Evolutionary conservation across 2,797 vertebrate genomes (phyloP).

Genomic region (Labeo calbasu): DNA sequence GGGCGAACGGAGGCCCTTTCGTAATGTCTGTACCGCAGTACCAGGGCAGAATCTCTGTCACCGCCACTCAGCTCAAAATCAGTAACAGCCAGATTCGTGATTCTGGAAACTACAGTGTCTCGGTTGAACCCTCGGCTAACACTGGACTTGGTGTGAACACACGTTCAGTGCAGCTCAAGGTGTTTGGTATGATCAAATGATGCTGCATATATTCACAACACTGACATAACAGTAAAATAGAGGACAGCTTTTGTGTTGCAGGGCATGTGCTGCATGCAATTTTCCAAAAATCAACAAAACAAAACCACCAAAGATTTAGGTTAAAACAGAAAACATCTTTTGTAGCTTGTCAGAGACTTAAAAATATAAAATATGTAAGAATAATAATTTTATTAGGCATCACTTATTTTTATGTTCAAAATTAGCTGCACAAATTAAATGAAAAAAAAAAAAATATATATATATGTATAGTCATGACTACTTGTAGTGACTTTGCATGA

Average conservation of each 20-base stretch:
- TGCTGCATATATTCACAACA: not conserved
- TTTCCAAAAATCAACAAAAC: too few species aligned
- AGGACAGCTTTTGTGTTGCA: not conserved
- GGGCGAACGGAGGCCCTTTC: not conserved
- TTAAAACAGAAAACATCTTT: too few species aligned
- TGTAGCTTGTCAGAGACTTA: too few species aligned
- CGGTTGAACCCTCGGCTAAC: constrained; percentile 63
- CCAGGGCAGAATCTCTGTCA: constrained; percentile 69
- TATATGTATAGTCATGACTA: too few species aligned
- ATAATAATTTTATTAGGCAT: too few species aligned
- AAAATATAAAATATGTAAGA: too few species aligned
- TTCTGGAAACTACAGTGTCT: constrained; percentile 72
- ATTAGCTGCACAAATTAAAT: too few species aligned
- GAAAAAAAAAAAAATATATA: too few species aligned
- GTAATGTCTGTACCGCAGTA: constrained; percentile 66
- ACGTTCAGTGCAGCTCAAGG: constrained; percentile 67
- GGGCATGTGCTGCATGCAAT: too few species aligned
- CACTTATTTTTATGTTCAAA: too few species aligned
- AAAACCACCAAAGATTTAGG: too few species aligned
- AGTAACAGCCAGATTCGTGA: constrained; percentile 66
- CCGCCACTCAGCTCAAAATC: constrained; percentile 71
- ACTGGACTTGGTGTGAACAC: constrained; percentile 66
- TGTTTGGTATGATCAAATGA: constrained; percentile 73
- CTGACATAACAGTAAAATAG: not conserved
- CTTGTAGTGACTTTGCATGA: too few species aligned